Base-by-base conservation (phyloP, 2,888 invertebrate genomes). In the Lepidonotus clava region DNA sequence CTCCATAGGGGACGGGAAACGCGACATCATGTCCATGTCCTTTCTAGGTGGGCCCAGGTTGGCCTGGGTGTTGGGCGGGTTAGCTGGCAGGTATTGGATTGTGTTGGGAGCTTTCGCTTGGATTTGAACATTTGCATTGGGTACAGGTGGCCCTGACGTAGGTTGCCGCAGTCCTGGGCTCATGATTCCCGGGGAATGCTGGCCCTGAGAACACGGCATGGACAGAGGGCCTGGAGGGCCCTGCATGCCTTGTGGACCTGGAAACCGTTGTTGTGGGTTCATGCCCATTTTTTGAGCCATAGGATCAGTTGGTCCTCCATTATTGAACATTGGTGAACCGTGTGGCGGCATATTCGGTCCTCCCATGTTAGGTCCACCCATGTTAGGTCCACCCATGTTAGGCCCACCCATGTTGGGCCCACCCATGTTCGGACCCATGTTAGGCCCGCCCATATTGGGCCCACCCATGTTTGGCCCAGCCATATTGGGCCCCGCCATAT, bases 61-160 rank as follows among this genome's bases (percentile, higher is more conserved):
- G 40, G 91, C 90, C 88, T 92, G 91, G 86, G 94, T 92, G 84
- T 93, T 96, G 93, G 98, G 98, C n/a, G 98, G 97, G 95, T 98
- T 96, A 84, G 98, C 97, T 34, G 99, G 99, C 94, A 98, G 96
- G 95, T 99, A 99, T 95, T 99, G 98, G 93, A 99, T 99, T 53
- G 99, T 99, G 95, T 99, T 99, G 0, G 99, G 98, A 18, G 98
- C 98, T 94, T 97, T 98, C 14, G 98, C 97, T 95, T 98, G 98
- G 38, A 99, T 98, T 95, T 98, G 97, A 85, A 95, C 94, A 94
- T 97, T 98, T 76, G 97, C 96, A 90, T 96, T 96, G 91, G 96
- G 96, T 92, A 96, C 96, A 32, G 88, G 86, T 36, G 83, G 56
- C 40, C 32, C 53, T 6, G 86, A 40, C 21, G 85, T 77, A 4